Evolutionary conservation across 2,797 vertebrate genomes (phyloP).

Genomic region (Benthosema pterotum): DNA sequence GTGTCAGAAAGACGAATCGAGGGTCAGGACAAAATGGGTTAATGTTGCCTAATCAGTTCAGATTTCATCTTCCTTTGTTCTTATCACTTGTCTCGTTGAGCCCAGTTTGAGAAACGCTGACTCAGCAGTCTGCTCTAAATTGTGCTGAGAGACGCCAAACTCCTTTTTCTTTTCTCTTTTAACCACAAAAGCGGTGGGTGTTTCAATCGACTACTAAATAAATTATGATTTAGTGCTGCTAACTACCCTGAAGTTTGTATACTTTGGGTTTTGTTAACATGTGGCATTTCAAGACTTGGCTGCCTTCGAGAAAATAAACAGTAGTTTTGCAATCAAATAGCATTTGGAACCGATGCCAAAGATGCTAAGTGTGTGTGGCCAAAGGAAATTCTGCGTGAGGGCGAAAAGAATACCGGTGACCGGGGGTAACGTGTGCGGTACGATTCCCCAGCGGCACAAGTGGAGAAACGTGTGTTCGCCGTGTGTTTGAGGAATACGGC

Average conservation of each 20-base stretch:
- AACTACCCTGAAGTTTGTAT: constrained; percentile 13
- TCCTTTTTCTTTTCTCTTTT: background rate
- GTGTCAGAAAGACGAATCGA: no score
- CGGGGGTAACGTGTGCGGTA: background rate
- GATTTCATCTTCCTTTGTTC: background rate
- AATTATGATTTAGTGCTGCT: constrained; percentile 8
- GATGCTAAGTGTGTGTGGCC: background rate
- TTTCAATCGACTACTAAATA: background rate
- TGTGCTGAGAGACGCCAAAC: background rate
- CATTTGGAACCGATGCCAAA: constrained; percentile 11
- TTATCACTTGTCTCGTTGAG: background rate
- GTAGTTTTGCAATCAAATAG: background rate
- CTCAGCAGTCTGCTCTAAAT: background rate
- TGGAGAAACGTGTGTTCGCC: constrained; percentile 15
- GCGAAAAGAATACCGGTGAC: constrained; percentile 13
- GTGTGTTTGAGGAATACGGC: constrained; percentile 18
- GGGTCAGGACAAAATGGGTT: no score
- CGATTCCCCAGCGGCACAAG: constrained; percentile 12
- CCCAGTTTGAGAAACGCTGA: background rate
- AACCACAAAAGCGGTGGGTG: no score
- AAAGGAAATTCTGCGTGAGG: background rate
- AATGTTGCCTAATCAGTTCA: background rate
- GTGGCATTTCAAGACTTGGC: background rate
- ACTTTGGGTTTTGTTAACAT: constrained; percentile 2
- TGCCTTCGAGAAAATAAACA: background rate